Conservation (phyloP, 1,140 invertebrate genomes). For the Drosophila repletoides region DNA sequence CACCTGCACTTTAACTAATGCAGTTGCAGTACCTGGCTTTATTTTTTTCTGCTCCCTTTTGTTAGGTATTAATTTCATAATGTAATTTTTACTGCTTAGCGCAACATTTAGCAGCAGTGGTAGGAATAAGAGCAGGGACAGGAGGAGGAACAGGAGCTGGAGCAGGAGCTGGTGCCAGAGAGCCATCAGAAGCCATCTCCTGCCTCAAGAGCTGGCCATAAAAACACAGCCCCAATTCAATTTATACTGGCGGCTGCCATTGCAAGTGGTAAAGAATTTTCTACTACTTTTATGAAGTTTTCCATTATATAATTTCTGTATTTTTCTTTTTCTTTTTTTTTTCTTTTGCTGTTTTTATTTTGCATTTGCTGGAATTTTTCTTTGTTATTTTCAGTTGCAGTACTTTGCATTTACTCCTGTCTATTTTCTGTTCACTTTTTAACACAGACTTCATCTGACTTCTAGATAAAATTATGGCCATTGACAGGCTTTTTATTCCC, state of each 20-base stretch:
- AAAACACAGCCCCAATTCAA: slow-evolving; percentile 32
- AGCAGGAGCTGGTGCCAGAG: background rate
- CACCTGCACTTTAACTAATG: slow-evolving; percentile 43
- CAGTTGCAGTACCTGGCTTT: slow-evolving; percentile 12
- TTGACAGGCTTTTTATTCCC: too few relatives aligned
- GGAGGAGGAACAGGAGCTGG: background rate
- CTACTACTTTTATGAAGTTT: slow-evolving; percentile 19
- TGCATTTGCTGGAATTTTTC: slow-evolving; percentile 9
- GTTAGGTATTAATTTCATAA: slow-evolving; percentile 54
- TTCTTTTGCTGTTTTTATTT: background rate
- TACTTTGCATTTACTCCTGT: too few relatives aligned
- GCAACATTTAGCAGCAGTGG: slow-evolving; percentile 26
- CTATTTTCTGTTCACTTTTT: too few relatives aligned
- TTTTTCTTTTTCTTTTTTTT: background rate
- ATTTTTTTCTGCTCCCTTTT: background rate
- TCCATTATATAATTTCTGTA: background rate
- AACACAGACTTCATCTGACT: too few relatives aligned
- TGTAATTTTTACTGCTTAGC: slow-evolving; percentile 55
- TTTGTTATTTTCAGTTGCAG: background rate
- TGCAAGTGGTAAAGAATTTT: slow-evolving; percentile 25
- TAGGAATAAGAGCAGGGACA: too few relatives aligned
- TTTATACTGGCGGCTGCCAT: slow-evolving; percentile 18
- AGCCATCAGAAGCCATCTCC: background rate
- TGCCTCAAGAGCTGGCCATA: slow-evolving; percentile 20
- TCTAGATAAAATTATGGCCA: too few relatives aligned